These are phyloP conservation scores for Muscina levida DNA, from an alignment of 2,888 invertebrate species.

Conservation along the genomic window DNA sequence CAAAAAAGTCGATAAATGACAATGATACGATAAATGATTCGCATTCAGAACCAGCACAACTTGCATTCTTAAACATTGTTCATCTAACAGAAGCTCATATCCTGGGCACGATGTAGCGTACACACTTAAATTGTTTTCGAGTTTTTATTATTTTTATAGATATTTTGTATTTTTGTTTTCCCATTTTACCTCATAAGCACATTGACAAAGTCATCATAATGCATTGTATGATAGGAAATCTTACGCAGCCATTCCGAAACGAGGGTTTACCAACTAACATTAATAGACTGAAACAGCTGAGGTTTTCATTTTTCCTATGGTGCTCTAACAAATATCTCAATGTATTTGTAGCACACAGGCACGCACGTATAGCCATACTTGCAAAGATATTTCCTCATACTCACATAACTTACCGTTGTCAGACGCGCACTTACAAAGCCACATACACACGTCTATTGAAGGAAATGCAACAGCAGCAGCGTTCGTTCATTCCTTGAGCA, in stretches of 20 bases:
- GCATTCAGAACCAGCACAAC: too few relatives aligned
- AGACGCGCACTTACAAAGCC: neutral
- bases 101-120: too few relatives aligned
- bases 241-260: slow-evolving; percentile 28
- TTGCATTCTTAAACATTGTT: too few relatives aligned
- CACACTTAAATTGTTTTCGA: too few relatives aligned
- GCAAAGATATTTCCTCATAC: neutral
- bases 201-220: slow-evolving; percentile 76
- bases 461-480: neutral
- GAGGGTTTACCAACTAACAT: slow-evolving; percentile 37
- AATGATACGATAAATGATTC: too few relatives aligned
- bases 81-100: too few relatives aligned
- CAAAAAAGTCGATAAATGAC: too few relatives aligned
- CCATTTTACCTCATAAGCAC: slow-evolving; percentile 52
- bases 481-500: neutral
- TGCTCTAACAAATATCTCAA: slow-evolving; percentile 10
- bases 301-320: slow-evolving; percentile 54
- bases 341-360: neutral
- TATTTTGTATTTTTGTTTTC: too few relatives aligned
- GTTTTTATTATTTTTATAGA: slow-evolving; percentile 45
- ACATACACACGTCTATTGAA: slow-evolving; percentile 23
- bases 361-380: slow-evolving; percentile 15
- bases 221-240: slow-evolving; percentile 64
- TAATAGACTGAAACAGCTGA: slow-evolving; percentile 64
- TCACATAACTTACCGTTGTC: neutral